Evolutionary conservation across 2,113 vertebrate species (phyloP).

Genomic region (Brachirus orientalis): DNA sequence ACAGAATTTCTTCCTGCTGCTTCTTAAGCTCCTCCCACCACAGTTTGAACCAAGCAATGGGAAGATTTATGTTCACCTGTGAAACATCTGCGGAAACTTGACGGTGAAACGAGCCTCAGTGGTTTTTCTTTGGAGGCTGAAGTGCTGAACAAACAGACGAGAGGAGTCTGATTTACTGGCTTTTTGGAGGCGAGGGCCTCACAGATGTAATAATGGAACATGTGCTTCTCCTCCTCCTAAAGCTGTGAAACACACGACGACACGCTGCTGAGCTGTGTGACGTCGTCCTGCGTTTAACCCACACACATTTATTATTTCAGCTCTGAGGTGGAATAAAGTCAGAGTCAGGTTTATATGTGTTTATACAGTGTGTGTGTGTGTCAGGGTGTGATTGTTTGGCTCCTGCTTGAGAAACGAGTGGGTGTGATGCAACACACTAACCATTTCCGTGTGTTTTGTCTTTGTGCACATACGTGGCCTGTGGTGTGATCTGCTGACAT

Average conservation of each 20-base stretch:
- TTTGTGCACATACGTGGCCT: background rate
- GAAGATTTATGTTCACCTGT: background rate
- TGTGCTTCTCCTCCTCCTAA: constrained; percentile 22
- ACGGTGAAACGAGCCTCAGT: background rate
- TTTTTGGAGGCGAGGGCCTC: constrained; percentile 21
- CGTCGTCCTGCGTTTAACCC: constrained; percentile 19
- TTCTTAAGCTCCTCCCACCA: background rate
- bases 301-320: constrained; percentile 53
- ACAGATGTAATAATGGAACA: constrained; percentile 27
- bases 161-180: constrained; percentile 43
- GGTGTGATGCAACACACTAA: constrained; percentile 26
- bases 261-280: background rate
- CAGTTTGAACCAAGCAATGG: background rate
- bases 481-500: background rate
- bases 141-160: constrained; percentile 37
- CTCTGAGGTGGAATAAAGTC: constrained; percentile 38
- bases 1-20: background rate
- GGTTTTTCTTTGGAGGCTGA: background rate
- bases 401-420: constrained; percentile 21
- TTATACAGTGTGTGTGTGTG: constrained; percentile 26
- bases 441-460: background rate
- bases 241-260: background rate
- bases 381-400: constrained; percentile 41
- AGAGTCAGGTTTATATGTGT: constrained; percentile 27
- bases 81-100: background rate